Conservation (phyloP, 2,797 vertebrate species). For the Hoplostethus mediterraneus region DNA sequence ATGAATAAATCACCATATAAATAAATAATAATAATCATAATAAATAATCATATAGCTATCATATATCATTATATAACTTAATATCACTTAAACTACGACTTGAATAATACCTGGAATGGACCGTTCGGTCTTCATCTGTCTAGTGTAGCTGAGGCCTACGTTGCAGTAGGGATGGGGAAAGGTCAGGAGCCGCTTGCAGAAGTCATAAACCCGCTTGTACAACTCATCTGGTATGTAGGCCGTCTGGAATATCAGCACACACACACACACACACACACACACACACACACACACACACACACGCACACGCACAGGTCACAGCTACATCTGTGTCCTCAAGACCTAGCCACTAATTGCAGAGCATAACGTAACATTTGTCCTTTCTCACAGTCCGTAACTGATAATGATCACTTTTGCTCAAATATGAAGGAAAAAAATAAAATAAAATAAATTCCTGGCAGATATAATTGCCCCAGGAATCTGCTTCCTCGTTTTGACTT, state of each 20-base stretch:
- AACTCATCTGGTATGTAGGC: slow-evolving; percentile 90
- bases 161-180: slow-evolving; percentile 92
- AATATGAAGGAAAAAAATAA: not conserved
- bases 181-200: slow-evolving; percentile 91
- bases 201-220: slow-evolving; percentile 88
- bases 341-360: not conserved
- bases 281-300: slow-evolving; percentile 7
- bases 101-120: slow-evolving; percentile 83
- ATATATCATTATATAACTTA: too few species aligned
- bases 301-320: not conserved
- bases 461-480: not conserved
- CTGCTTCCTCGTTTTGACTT: slow-evolving; percentile 29
- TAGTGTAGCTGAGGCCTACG: slow-evolving; percentile 88
- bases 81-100: not conserved
- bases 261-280: slow-evolving; percentile 6
- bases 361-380: not conserved
- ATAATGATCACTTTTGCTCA: not conserved
- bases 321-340: not conserved
- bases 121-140: slow-evolving; percentile 87
- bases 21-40: too few species aligned
- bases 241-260: slow-evolving; percentile 79
- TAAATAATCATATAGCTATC: too few species aligned
- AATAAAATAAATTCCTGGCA: not conserved
- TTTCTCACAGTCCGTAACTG: not conserved
- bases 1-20: too few species aligned